A percentile compares a stretch with the other conserved stretches of the same genome.
These are phyloP conservation scores for Sogatella furcifera DNA, from an alignment of 1,140 invertebrate genomes.

Conservation along the genomic window DNA sequence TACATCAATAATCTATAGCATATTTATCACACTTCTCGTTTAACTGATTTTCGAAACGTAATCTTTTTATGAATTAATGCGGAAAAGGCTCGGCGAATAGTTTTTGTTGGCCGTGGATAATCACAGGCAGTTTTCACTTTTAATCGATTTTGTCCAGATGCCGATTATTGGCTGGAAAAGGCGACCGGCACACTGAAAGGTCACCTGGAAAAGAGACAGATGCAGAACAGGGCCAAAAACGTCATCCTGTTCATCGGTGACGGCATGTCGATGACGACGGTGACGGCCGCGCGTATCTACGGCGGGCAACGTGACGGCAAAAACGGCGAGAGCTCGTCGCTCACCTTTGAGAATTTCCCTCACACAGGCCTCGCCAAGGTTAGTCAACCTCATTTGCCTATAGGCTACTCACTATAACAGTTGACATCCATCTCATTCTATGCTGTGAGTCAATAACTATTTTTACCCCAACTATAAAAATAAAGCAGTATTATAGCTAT, in stretches of 20 bases:
- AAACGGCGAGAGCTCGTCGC: constrained; percentile 39
- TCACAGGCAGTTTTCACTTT: too few species aligned
- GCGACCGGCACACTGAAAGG: background rate
- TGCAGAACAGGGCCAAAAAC: constrained; percentile 45
- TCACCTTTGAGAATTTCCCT: constrained; percentile 70
- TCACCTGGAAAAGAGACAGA: constrained; percentile 12
- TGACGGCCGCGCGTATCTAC: constrained; percentile 53
- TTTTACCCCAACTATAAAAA: too few species aligned
- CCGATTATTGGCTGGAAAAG: background rate
- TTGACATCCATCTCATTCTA: too few species aligned
- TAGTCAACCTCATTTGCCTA: constrained; percentile 11
- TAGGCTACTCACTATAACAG: too few species aligned
- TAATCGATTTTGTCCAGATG: background rate
- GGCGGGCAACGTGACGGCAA: constrained; percentile 44
- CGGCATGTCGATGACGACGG: constrained; percentile 60
- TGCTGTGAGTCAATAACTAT: too few species aligned
- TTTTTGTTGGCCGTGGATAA: too few species aligned
- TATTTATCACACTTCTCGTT: too few species aligned
- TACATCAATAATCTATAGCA: too few species aligned
- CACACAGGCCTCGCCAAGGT: constrained; percentile 62
- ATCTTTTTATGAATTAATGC: too few species aligned
- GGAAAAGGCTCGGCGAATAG: too few species aligned
- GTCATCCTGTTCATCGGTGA: constrained; percentile 65
- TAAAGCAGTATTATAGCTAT: too few species aligned
- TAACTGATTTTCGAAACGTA: too few species aligned